A percentile compares a stretch with the other conserved stretches of the same genome.
phyloP scores from a whole-genome alignment of 2,888 invertebrate species.

The Limnephilus rhombicus region DNA sequence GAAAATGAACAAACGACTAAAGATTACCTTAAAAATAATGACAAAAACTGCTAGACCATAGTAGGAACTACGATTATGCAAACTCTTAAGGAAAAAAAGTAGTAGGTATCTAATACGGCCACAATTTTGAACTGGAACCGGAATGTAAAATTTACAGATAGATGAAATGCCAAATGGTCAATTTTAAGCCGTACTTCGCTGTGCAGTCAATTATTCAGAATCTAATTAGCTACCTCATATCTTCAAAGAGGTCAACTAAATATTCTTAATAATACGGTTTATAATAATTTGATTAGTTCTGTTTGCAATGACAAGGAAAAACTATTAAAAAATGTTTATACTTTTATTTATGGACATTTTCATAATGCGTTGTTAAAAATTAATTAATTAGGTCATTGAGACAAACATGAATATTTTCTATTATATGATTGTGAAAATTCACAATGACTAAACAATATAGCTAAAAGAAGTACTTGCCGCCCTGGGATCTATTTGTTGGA shows the following conservation, averaged over 20 bases:
- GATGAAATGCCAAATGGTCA: no score
- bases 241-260: neutral
- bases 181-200: no score
- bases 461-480: no score
- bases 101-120: no score
- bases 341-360: neutral
- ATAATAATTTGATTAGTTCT: neutral
- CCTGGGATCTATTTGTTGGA: no score
- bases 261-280: neutral
- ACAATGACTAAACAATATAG: neutral
- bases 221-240: neutral
- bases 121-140: no score
- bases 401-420: neutral
- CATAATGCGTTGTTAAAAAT: neutral
- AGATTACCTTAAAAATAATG: no score
- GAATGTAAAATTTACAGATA: no score
- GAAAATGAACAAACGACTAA: no score
- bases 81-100: no score
- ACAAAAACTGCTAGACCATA: no score
- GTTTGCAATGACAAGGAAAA: neutral
- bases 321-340: neutral
- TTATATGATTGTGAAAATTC: neutral
- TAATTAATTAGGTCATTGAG: neutral
- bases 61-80: no score
- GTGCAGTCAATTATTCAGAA: neutral